Conservation (phyloP, 1,140 invertebrate species). For the Apolygus lucorum region DNA sequence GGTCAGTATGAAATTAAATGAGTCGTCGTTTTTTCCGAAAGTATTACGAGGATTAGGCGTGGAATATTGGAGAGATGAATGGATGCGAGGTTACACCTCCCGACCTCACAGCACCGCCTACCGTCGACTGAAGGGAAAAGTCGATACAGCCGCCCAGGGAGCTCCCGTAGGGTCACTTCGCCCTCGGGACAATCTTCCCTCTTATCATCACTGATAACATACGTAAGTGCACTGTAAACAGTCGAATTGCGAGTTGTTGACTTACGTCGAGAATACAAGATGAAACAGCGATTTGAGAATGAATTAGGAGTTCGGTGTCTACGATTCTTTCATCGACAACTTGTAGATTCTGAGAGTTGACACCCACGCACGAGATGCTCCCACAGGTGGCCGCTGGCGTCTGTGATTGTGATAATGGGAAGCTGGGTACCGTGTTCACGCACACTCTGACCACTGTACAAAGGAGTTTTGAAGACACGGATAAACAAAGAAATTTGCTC, state of each 20-base stretch:
- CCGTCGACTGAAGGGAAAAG: neutral
- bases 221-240: neutral
- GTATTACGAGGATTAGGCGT: neutral
- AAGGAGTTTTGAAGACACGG: no score
- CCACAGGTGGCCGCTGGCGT: no score
- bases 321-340: no score
- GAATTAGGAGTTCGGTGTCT: no score
- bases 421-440: no score
- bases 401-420: no score
- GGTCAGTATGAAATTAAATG: no score
- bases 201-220: neutral
- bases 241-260: neutral
- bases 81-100: conserved; percentile 1
- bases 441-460: no score
- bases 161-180: neutral
- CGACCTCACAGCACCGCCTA: neutral
- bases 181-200: neutral
- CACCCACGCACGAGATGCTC: no score
- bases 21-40: neutral
- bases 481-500: neutral
- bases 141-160: conserved; percentile 10
- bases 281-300: neutral
- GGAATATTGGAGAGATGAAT: neutral
- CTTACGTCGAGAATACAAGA: neutral
- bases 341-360: no score